Base-by-base conservation (phyloP, 2,888 invertebrate genomes). In the Pedicia rivosa region DNA sequence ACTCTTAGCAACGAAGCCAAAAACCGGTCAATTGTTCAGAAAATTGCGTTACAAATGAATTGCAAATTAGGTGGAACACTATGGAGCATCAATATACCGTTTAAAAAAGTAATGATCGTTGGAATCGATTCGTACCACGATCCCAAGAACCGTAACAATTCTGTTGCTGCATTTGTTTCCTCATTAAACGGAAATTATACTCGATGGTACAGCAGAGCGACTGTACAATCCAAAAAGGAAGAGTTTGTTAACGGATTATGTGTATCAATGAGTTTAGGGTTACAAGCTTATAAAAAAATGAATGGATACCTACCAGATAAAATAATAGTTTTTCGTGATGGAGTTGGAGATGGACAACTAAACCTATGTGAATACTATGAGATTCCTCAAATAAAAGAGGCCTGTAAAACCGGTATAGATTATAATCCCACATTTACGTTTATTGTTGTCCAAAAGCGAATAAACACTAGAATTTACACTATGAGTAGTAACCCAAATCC, bases 11-110 rank as follows among this genome's bases (percentile, higher is more conserved):
- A 77, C 44, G 74, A 75, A 16, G 59, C 69, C 8, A 87, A 81
- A 53, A 59, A 84, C 32, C 69, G 82, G 1, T 66, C 80, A 0
- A 74, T 94, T 9, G 75, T 80, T 0, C 84, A 87, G 54, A 94
- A 92, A 63, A 84, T 95, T 32, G 74, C 83, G 0, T 61, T 95
- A 13, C 95, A 95, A 62, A 88, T 95, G 47, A 92, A 90, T 54
- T 91, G 91, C 54, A 95, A 95, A 62, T 61, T 95, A 7, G 94
- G 94, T 4, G 95, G 95, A 2, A 78, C 86, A 0, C 59, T 94
- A 15, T 95, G 95, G 95, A 70, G 74, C 2, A 65, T 94, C 0
- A 64, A 68, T 17, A 83, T 91, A 38, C 94, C 94, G 0, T 67
- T 80, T 53, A 70, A 72, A 47, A 70, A 70, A 3, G 72, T 74